Evolutionary conservation across 2,113 vertebrate species (phyloP).

Genomic region (Scartelaos histophorus): DNA sequence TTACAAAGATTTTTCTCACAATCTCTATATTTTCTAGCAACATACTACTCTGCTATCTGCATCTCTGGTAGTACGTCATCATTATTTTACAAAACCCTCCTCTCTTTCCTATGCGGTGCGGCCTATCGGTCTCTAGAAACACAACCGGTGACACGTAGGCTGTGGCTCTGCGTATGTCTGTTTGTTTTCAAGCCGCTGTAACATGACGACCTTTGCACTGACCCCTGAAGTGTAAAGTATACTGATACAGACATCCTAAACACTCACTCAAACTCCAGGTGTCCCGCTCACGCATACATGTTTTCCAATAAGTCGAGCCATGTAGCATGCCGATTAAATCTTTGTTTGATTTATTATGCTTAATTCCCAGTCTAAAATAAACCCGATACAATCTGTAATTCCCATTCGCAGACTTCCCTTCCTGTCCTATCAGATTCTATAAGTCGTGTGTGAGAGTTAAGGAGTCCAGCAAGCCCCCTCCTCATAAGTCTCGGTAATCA

Average conservation of each 20-base stretch:
- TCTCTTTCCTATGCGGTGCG: not conserved
- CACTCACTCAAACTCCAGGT: slow-evolving; percentile 64
- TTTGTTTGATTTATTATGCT: slow-evolving; percentile 4
- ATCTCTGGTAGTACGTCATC: no score
- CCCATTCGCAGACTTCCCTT: slow-evolving; percentile 24
- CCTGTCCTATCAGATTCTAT: slow-evolving; percentile 9
- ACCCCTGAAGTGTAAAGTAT: slow-evolving; percentile 63
- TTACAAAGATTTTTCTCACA: not conserved
- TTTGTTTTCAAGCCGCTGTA: slow-evolving; percentile 58
- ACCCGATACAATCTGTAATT: slow-evolving; percentile 12
- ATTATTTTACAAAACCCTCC: not conserved
- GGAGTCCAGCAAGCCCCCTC: slow-evolving; percentile 59
- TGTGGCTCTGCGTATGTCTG: slow-evolving; percentile 31
- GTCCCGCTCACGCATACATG: slow-evolving; percentile 29
- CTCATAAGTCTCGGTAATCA: slow-evolving; percentile 67
- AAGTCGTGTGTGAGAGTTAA: slow-evolving; percentile 45
- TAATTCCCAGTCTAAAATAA: slow-evolving; percentile 1
- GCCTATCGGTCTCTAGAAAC: not conserved
- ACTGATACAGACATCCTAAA: slow-evolving; percentile 49
- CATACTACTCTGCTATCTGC: not conserved
- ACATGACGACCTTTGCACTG: slow-evolving; percentile 53
- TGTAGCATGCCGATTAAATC: not conserved
- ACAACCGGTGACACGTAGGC: slow-evolving; percentile 20
- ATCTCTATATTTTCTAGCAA: not conserved
- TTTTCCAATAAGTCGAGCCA: not conserved